phyloP scores from a whole-genome alignment of 2,888 invertebrate species.

The Coenonympha glycerion region DNA sequence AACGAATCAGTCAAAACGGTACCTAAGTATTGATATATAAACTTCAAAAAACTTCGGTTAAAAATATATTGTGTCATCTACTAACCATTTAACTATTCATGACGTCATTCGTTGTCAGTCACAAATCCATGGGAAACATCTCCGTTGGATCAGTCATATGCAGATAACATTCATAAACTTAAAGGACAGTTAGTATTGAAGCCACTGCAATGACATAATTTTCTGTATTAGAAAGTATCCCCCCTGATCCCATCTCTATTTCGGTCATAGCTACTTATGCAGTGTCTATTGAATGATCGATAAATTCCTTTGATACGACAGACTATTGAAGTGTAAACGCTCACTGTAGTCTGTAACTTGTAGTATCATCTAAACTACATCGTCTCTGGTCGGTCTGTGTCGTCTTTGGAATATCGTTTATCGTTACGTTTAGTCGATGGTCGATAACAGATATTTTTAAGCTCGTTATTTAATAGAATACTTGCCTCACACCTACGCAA shows the following conservation, averaged over 20 bases:
- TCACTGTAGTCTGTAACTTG: slow-evolving; percentile 27
- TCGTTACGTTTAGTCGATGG: no score
- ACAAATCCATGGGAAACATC: background rate
- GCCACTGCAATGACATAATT: background rate
- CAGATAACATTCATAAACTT: background rate
- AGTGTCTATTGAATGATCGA: background rate
- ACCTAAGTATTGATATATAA: no score
- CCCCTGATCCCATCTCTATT: background rate
- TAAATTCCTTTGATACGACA: slow-evolving; percentile 5
- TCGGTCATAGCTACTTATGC: no score
- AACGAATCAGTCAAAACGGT: no score
- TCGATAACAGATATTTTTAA: no score
- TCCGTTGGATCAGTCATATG: background rate
- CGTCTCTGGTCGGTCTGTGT: slow-evolving; percentile 1
- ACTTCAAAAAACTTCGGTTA: no score
- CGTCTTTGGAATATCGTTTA: no score
- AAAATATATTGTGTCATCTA: no score
- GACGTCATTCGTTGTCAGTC: no score
- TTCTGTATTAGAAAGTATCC: slow-evolving; percentile 1
- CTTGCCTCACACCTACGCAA: slow-evolving; percentile 15
- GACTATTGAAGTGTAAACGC: slow-evolving; percentile 12
- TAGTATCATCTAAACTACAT: background rate
- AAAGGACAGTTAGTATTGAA: background rate
- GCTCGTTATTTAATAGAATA: slow-evolving; percentile 30
- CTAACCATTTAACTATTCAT: no score